phyloP scores from a whole-genome alignment of 2,888 invertebrate genomes.

The Lydus trimaculatus region DNA sequence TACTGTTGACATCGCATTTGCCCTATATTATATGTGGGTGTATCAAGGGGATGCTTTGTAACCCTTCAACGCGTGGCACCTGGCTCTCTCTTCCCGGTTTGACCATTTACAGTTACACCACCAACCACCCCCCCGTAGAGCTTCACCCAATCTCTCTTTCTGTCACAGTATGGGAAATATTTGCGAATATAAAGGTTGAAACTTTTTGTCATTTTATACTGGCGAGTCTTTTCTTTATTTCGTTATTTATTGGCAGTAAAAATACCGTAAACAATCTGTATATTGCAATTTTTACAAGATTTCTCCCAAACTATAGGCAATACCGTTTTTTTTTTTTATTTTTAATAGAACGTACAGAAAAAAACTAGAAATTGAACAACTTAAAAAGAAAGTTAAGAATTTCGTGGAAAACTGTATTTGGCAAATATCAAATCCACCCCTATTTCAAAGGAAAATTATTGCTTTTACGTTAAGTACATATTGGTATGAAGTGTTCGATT shows the following conservation, averaged over 20 bases:
- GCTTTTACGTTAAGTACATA: background rate
- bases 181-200: constrained; percentile 18
- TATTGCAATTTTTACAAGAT: constrained; percentile 3
- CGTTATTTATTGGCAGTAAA: constrained; percentile 1
- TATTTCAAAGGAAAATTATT: background rate
- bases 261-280: constrained; percentile 4
- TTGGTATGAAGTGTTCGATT: background rate
- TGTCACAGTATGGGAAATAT: constrained; percentile 4
- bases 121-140: constrained; percentile 17
- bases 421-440: background rate
- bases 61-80: constrained; percentile 54
- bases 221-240: background rate
- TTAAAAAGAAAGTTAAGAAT: background rate
- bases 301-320: background rate
- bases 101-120: constrained; percentile 44
- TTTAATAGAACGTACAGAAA: background rate
- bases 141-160: background rate
- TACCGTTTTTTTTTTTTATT: background rate
- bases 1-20: constrained; percentile 49
- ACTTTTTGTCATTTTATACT: constrained; percentile 2
- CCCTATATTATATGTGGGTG: constrained; percentile 50
- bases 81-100: constrained; percentile 43
- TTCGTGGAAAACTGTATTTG: background rate
- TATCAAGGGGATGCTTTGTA: constrained; percentile 21
- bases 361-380: background rate